Evolutionary conservation across 2,113 vertebrate species (phyloP), one percentile per base, ranked within the genome.

Genomic region (Podarcis raffonei): DNA sequence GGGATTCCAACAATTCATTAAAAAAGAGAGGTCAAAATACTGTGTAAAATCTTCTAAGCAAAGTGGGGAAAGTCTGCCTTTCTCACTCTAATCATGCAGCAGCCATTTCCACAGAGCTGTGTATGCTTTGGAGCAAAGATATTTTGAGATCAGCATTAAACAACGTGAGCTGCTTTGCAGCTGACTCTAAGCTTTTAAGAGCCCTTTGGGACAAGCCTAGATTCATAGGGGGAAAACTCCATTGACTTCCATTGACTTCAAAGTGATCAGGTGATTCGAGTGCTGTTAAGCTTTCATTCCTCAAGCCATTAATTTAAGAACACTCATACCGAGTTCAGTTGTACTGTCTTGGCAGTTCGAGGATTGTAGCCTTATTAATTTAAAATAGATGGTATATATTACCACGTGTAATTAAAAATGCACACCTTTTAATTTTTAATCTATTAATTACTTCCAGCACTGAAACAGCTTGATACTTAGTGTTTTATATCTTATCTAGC

Each of bases 161-260:
- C 39, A 86, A 86, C 48, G 65, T 20, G 5, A 48, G 2, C 18
- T 30, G 6, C 23, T 79, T 78, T 79, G 7, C n/a, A 87, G 57
- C 77, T 62, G 48, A 69, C 35, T 37, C 32, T 11, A 35, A 82
- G 57, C 48, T 62, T 85, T 85, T 82, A 88, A 83, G 87, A 81
- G 42, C 42, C 66, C 78, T 81, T 79, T 71, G 86, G 78, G 48
- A 30, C n/a, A 72, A 74, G 42, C 48, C 42, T 59, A 81, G n/a
- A 72, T 81, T 71, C 77, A 86, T 48, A 42, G 39, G 65, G 39
- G 42, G 48, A 13, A 59, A 69, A 57, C n/a, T 6, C 5, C 39
- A 78, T 9, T 76, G n/a, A 62, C 23, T 85, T 85, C 72, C 59
- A 30, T 62, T 79, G 75, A 79, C 75, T 87, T 81, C 77, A 81